Evolutionary conservation across 2,797 vertebrate species (phyloP), one percentile per base, ranked within the genome.

Genomic region (Geotrypetes seraphini): DNA sequence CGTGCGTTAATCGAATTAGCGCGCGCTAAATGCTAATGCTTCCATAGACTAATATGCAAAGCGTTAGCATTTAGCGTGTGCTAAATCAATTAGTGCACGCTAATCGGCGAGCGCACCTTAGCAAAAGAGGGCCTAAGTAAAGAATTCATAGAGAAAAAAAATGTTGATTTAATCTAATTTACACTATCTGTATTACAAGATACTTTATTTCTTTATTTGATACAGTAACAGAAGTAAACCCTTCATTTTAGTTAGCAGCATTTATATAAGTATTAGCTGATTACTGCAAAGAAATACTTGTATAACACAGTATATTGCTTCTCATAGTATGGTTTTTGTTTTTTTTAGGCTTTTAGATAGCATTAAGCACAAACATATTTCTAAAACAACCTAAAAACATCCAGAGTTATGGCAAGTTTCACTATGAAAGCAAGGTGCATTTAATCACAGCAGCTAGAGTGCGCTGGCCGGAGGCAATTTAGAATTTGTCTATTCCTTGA

Each of bases 241-340:
- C 10, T 58, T 31, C 30, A 43, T 27, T 54, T 42, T n/a, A 1
- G 20, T 48, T 60, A 64, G 46, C 66, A 71, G 65, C 35, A 57
- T 25, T 39, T 45, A 60, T 55, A 36, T 45, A 40, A 52, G 46
- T 48, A 49, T 19, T 19, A 50, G 13, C 8, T 16, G 56, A 57
- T 53, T 53, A 50, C 42, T 27, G 50, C 25, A 33, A 42, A 37
- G 33, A 48, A 47, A 41, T 48, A 66, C 39, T 43, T 28, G 16
- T 20, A 63, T 20, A 51, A 54, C 24, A 58, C 7, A 44, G 19
- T 50, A 62, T 75, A 71, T 74, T 79, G 74, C 68, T 78, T 73
- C 61, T 52, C 36, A 47, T 31, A 60, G 11, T 59, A 19, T 54
- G 43, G 59, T 61, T n/a, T n/a, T n/a, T n/a, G n/a, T n/a, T n/a